Evolutionary conservation across 2,113 vertebrate genomes (phyloP).

Genomic region (Nothoprocta perdicaria): DNA sequence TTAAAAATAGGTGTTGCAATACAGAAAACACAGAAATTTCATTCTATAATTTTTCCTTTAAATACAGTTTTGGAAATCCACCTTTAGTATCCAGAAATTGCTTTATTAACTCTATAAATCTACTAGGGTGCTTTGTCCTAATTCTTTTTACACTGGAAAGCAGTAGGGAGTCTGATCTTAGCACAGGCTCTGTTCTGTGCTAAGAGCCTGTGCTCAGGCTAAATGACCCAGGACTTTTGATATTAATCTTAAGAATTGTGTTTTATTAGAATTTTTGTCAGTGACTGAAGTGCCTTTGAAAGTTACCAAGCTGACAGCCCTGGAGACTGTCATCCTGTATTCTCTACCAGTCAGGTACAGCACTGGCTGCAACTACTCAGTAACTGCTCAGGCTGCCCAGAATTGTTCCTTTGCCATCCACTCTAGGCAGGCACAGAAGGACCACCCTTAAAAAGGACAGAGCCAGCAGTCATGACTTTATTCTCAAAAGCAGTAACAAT

Average conservation of each 20-base stretch:
- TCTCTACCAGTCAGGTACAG: background rate
- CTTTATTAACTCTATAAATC: background rate
- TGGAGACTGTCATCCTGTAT: background rate
- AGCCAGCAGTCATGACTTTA: background rate
- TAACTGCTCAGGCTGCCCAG: background rate
- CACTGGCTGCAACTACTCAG: background rate
- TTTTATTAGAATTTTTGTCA: background rate
- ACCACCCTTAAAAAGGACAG: background rate
- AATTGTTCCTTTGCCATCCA: background rate
- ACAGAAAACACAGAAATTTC: background rate
- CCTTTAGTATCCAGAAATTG: background rate
- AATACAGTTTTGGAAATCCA: background rate
- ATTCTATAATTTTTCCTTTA: background rate
- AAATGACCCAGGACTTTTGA: background rate
- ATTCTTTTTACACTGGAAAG: slow-evolving; percentile 45
- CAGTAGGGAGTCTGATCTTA: slow-evolving; percentile 19
- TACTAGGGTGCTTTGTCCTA: background rate
- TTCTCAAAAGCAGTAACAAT: background rate
- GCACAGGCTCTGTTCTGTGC: background rate
- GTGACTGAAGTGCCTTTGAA: background rate
- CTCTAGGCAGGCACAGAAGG: background rate
- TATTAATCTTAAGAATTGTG: background rate
- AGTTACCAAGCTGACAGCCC: background rate
- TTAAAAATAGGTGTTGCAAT: background rate
- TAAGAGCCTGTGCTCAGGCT: too few species aligned